Conservation (phyloP, 2,888 invertebrate genomes). For the Zaprionus bogoriensis region DNA sequence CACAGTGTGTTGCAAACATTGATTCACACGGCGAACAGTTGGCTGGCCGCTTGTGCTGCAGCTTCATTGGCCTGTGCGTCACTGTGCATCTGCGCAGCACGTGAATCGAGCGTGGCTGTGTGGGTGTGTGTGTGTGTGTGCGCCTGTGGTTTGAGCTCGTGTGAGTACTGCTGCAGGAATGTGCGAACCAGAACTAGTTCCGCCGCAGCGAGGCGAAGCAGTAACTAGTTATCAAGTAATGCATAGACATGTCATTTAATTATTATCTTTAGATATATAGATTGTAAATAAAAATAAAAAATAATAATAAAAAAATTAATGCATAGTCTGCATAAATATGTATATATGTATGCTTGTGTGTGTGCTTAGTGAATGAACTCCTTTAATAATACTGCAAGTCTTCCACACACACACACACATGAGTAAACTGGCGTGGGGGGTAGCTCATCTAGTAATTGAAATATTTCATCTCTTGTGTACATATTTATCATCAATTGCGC, state of each 20-base stretch:
- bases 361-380: not conserved
- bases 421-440: not conserved
- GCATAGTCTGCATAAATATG: not conserved
- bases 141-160: conserved; percentile 11
- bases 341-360: not conserved
- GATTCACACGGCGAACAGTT: not conserved
- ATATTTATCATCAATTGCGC: conserved; percentile 18
- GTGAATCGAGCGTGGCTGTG: conserved; percentile 35
- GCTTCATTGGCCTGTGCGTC: conserved; percentile 12
- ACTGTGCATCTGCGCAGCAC: conserved; percentile 54
- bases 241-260: too few relatives aligned
- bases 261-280: too few relatives aligned
- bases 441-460: not conserved
- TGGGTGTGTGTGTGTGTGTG: not conserved
- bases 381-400: not conserved
- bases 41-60: not conserved
- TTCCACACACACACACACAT: too few relatives aligned
- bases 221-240: not conserved
- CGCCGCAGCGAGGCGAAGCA: not conserved
- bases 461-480: conserved; percentile 3
- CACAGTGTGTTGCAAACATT: conserved; percentile 32
- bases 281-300: too few relatives aligned
- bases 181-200: not conserved
- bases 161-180: not conserved
- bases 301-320: not conserved